Base-by-base conservation (phyloP, 30 jellyfish, hydroid and myxozoan genomes). In the Hydractinia symbiolongicarpus region DNA sequence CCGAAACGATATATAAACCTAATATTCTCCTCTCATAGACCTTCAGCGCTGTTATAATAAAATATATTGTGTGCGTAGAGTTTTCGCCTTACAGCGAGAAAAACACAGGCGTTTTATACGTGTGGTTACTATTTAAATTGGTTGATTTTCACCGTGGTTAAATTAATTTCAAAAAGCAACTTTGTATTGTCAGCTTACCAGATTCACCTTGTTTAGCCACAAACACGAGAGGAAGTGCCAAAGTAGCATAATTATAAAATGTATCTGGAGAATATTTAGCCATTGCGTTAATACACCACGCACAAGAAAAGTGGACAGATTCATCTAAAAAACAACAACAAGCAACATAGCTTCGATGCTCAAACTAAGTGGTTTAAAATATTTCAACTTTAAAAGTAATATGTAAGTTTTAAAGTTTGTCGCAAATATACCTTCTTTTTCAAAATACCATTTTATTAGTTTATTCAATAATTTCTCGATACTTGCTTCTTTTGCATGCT, bases 401-500 rank as follows among this genome's bases (percentile, higher is more conserved):
- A 9, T 7, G 51, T n/a, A 71, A n/a, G 8, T 71, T 8, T 5
- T 8, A 7, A 71, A 20, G 8, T n/a, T 20, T 53, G 17, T 8
- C 80, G 66, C 54, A 68, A 44, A 1, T 67, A 0, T 78, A 90
- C 95, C 95, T 76, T 81, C 95, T 77, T 85, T 79, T 66, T 90
- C 97, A 64, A 90, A 69, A 71, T 85, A 90, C 86, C 94, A 82
- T 40, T 78, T 79, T 57, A 71, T 81, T 8, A 90, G 54, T 61
- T 86, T 90, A 13, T 53, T 79, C 14, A 81, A 67, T 44, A 90
- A 75, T 73, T 90, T 90, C 78, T 77, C 93, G 13, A 90, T 80
- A 61, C 94, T 90, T 54, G 92, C 74, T 40, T 87, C 90, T 66
- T 90, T 85, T 70, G 95, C 90, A 85, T 56, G 82, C 97, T 90